These are phyloP conservation scores for Malacoctenus gilli DNA, from an alignment of 2,797 vertebrate genomes.

Conservation along the genomic window DNA sequence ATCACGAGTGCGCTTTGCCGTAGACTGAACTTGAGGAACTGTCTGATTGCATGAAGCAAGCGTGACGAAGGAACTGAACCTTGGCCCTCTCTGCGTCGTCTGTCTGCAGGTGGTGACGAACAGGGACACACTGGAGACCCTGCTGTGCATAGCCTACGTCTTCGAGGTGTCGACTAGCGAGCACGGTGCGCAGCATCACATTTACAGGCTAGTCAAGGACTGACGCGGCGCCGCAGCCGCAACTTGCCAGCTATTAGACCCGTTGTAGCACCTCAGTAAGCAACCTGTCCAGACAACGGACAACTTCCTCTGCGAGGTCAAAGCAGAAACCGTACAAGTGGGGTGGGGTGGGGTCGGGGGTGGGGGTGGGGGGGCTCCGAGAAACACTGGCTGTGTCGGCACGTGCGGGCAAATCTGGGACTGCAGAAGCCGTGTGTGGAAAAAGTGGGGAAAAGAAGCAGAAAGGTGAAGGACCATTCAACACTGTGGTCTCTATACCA, in stretches of 20 bases:
- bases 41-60: too few relatives aligned
- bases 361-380: conserved; percentile 61
- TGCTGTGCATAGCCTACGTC: conserved; percentile 90
- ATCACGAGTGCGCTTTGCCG: too few relatives aligned
- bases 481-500: conserved; percentile 70
- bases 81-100: conserved; percentile 13
- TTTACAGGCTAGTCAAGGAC: conserved; percentile 93
- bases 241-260: conserved; percentile 53
- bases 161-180: conserved; percentile 92
- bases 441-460: conserved; percentile 31
- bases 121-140: conserved; percentile 90
- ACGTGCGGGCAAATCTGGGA: conserved; percentile 60
- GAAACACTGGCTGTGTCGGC: conserved; percentile 46
- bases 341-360: too few relatives aligned
- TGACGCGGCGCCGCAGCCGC: conserved; percentile 69
- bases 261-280: conserved; percentile 60
- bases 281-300: conserved; percentile 56
- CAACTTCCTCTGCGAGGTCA: conserved; percentile 56
- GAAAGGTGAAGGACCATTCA: conserved; percentile 54
- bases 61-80: neutral
- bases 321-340: conserved; percentile 51
- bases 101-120: conserved; percentile 87
- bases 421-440: conserved; percentile 55
- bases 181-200: conserved; percentile 91
- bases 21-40: neutral